These are phyloP conservation scores for Andrena praecox DNA, from an alignment of 2,888 invertebrate species.

Conservation along the genomic window DNA sequence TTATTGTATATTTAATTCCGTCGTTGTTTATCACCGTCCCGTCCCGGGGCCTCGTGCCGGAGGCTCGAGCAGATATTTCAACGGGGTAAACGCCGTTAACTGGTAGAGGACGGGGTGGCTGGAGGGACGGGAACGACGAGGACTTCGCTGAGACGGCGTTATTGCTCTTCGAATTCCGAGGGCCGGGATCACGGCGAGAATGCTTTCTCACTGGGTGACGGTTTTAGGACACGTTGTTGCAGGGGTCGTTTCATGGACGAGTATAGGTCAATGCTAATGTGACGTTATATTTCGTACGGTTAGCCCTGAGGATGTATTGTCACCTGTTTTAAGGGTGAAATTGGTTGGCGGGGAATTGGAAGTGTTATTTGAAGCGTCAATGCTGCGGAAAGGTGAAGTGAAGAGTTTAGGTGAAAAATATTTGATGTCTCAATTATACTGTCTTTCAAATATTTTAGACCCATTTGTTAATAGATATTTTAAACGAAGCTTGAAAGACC, in stretches of 20 bases:
- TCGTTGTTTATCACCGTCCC: constrained; percentile 68
- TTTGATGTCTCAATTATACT: no score
- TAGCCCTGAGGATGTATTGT: no score
- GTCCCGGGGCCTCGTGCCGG: constrained; percentile 25
- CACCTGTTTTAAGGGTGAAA: no score
- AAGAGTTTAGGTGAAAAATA: no score
- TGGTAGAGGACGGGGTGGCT: background rate
- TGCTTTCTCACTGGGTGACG: background rate
- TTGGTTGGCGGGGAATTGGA: no score
- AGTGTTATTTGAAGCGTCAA: no score
- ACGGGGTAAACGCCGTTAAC: constrained; percentile 45
- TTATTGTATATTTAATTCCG: constrained; percentile 78
- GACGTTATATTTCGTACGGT: background rate
- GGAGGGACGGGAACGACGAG: constrained; percentile 10
- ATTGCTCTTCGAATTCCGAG: constrained; percentile 47
- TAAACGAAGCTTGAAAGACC: no score
- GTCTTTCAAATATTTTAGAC: no score
- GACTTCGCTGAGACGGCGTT: constrained; percentile 28
- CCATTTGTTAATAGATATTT: no score
- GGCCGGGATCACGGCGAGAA: background rate
- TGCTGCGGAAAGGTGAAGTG: no score
- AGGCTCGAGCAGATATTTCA: constrained; percentile 64
- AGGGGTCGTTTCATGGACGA: background rate
- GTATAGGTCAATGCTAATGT: background rate
- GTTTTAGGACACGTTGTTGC: background rate